Evolutionary conservation across 2,797 vertebrate genomes (phyloP), one percentile per base, ranked within the genome.

Genomic region (Enteromius paludinosus): DNA sequence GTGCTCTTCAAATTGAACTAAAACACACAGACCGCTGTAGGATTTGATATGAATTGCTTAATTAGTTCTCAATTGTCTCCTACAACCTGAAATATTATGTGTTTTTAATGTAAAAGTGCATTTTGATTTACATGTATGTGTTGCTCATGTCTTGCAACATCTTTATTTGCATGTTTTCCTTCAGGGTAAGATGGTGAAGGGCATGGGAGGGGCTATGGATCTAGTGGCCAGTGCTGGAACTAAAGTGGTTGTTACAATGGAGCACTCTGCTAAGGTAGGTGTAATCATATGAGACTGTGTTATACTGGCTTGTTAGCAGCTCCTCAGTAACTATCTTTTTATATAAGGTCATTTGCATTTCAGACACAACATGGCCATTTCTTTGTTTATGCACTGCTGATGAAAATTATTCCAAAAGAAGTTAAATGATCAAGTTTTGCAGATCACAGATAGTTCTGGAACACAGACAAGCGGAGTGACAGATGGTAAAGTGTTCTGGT

Each of bases 141-240:
- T 66, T 82, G 45, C 71, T 65, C 61, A 62, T 64, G 72, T 81
- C n/a, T 81, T 78, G 61, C 61, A 78, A 14, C 8, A 35, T 81
- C 65, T 43, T 54, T 75, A 20, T 81, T 72, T 82, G 10, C 66
- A 12, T 43, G 41, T 89, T 89, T 89, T 12, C 5, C 80, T 49
- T 73, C 83, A 99, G 98, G 97, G 97, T 80, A 99, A 99, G 90
- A 98, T 98, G 97, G 97, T 99, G 86, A 99, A 99, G 92, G 98
- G 98, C 87, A 99, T 99, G 98, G 98, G 98, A 0, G 98, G 98
- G 83, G 98, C 98, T 74, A 99, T 99, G 98, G 98, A 99, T 84
- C 93, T 99, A 74, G 98, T 99, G 79, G 98, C 98, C 45, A 99
- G 97, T 2, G 92, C 95, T 1, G 96, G 95, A 92, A 99, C 97